These are phyloP conservation scores for Cabera pusaria DNA, from an alignment of 2,888 invertebrate genomes.

Conservation along the genomic window DNA sequence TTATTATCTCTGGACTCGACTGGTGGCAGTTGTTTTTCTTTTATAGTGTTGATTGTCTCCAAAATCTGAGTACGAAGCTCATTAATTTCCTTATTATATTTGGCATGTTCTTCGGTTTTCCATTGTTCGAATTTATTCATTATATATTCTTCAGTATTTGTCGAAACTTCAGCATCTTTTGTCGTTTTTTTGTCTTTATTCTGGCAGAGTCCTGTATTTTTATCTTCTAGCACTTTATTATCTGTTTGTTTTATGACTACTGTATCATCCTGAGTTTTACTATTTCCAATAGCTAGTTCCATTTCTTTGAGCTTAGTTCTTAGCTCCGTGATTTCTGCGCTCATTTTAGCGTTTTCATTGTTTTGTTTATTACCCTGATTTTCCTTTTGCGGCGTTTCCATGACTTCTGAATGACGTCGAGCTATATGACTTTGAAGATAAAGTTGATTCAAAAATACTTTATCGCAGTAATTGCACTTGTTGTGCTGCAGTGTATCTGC, in stretches of 20 bases:
- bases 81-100: slow-evolving; percentile 79
- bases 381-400: slow-evolving; percentile 60
- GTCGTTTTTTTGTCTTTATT: slow-evolving; percentile 37
- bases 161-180: slow-evolving; percentile 62
- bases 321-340: slow-evolving; percentile 67
- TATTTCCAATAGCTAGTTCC: slow-evolving; percentile 51
- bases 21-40: slow-evolving; percentile 47
- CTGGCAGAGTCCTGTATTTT: slow-evolving; percentile 6
- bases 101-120: slow-evolving; percentile 79
- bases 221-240: slow-evolving; percentile 8
- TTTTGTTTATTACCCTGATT: slow-evolving; percentile 33
- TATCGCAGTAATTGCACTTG: slow-evolving; percentile 86
- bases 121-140: slow-evolving; percentile 73
- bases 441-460: slow-evolving; percentile 85
- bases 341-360: slow-evolving; percentile 85
- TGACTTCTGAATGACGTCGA: slow-evolving; percentile 78
- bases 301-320: slow-evolving; percentile 76
- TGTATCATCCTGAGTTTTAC: slow-evolving; percentile 34
- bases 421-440: slow-evolving; percentile 85
- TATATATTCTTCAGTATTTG: slow-evolving; percentile 55
- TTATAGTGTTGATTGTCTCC: slow-evolving; percentile 60
- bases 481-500: slow-evolving; percentile 65
- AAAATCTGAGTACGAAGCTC: slow-evolving; percentile 64
- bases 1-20: slow-evolving; percentile 45
- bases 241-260: slow-evolving; percentile 22